Evolutionary conservation across 2,113 vertebrate genomes (phyloP).

Genomic region (Alligator mississippiensis): DNA sequence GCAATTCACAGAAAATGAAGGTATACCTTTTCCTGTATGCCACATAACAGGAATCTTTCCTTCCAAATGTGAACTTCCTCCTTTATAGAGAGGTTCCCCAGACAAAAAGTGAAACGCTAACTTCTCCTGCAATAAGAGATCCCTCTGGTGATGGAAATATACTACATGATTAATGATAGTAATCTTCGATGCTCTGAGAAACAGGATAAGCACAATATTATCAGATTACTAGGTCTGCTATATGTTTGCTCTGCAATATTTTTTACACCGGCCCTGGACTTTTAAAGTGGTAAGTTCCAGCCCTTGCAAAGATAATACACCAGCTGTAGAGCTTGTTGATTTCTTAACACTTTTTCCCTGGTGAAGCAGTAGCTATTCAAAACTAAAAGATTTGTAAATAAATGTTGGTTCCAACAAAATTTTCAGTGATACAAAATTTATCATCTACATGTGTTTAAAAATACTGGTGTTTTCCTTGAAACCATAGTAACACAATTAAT

Average conservation of each 20-base stretch:
- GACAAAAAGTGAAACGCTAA: constrained; percentile 5
- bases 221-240: constrained; percentile 14
- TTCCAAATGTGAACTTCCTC: constrained; percentile 18
- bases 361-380: neutral
- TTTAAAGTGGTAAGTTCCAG: neutral
- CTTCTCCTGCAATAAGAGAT: neutral
- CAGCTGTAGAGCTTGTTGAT: neutral
- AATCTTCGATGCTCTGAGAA: constrained; percentile 26
- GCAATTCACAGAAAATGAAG: neutral
- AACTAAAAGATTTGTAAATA: neutral
- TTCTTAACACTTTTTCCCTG: neutral
- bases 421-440: neutral
- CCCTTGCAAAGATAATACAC: neutral
- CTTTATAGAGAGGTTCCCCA: constrained; percentile 9
- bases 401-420: neutral
- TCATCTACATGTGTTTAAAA: neutral
- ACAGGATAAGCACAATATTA: neutral
- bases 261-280: neutral
- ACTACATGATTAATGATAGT: neutral
- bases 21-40: neutral
- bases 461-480: neutral
- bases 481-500: neutral
- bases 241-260: neutral
- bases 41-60: neutral
- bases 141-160: neutral